Percentiles rank a stretch among this genome's conserved stretches.
phyloP scores from a whole-genome alignment of 2,888 invertebrate species.

The Drosophila mercatorum region DNA sequence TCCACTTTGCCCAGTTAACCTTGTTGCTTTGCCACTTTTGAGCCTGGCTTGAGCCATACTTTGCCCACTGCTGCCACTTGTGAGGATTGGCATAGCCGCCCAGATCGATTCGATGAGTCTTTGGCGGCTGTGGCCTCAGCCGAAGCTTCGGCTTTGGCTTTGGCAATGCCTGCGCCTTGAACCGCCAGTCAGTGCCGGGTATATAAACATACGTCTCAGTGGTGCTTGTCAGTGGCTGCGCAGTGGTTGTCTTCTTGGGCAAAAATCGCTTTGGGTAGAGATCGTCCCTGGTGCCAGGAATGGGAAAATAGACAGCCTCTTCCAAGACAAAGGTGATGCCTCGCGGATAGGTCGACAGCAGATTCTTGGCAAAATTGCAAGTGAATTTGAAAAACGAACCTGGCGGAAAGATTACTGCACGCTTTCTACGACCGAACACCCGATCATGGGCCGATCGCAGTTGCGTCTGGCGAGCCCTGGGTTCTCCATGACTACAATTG shows the following conservation, averaged over 20 bases:
- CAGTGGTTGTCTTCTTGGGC: conserved; percentile 66
- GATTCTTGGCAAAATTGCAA: conserved; percentile 62
- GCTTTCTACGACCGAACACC: conserved; percentile 71
- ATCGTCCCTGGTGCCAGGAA: conserved; percentile 72
- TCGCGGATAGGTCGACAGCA: conserved; percentile 75
- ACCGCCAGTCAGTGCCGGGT: conserved; percentile 78
- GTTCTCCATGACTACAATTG: conserved; percentile 16
- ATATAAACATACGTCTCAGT: conserved; percentile 67
- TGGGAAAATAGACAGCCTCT: conserved; percentile 78
- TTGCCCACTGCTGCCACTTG: conserved; percentile 70
- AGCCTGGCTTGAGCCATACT: conserved; percentile 45
- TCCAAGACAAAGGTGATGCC: conserved; percentile 77
- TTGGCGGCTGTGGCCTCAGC: conserved; percentile 15
- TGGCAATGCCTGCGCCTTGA: conserved; percentile 68
- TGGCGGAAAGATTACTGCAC: conserved; percentile 80
- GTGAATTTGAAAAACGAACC: conserved; percentile 80
- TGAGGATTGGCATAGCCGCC: conserved; percentile 46
- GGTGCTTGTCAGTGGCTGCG: conserved; percentile 54
- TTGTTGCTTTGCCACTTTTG: conserved; percentile 47
- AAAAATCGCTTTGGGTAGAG: conserved; percentile 77
- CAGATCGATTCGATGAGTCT: conserved; percentile 70
- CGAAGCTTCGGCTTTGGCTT: conserved; percentile 39
- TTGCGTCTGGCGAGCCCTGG: conserved; percentile 2
- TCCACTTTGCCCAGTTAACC: conserved; percentile 67
- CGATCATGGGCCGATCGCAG: conserved; percentile 31